Base-by-base conservation (phyloP, 2,797 vertebrate species). In the Manis pentadactyla region DNA sequence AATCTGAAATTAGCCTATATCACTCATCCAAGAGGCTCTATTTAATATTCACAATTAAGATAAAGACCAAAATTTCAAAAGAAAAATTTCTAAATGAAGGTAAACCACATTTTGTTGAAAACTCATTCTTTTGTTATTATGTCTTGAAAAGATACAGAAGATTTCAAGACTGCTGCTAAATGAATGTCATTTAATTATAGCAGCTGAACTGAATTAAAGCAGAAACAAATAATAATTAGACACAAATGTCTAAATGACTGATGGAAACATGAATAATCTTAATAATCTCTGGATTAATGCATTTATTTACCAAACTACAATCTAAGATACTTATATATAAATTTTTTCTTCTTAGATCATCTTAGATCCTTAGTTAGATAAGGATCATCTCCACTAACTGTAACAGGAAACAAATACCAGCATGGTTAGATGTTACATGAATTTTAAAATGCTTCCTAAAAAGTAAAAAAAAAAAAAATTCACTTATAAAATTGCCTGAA, bases 1-100 rank as follows among this genome's bases (percentile, higher is more conserved):
- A 77, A 95, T 95, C 37, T 89, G 66, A 97, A 97, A 96, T 96
- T 89, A 96, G 92, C 83, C 55, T 69, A 1, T 87, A 84, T 95
- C 79, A 84, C 82, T 97, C 81, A 82, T 95, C 42, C 49, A 55
- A 90, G 87, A 94, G 73, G 42, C 51, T 94, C 31, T 64, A 31
- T 77, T 96, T 94, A 78, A 61, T 95, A 79, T 87, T 96, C 69
- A 92, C 59, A 96, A 97, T 94, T 94, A 93, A 95, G 86, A 95
- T 37, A 27, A 89, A 97, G 78, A 92, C 31, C 25, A 84, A 95
- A 96, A 94, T 64, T 68, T 95, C 75, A 83, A 66, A 79, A 93
- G 27, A 12, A 91, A 89, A 92, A 71, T 51, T 87, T 87, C 37
- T 83, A 83, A 78, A 74, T 73, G 71, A 95, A 71, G 51, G 57